These are phyloP conservation scores for Corynorhinus townsendii DNA, from an alignment of 2,113 vertebrate species.

Conservation along the genomic window DNA sequence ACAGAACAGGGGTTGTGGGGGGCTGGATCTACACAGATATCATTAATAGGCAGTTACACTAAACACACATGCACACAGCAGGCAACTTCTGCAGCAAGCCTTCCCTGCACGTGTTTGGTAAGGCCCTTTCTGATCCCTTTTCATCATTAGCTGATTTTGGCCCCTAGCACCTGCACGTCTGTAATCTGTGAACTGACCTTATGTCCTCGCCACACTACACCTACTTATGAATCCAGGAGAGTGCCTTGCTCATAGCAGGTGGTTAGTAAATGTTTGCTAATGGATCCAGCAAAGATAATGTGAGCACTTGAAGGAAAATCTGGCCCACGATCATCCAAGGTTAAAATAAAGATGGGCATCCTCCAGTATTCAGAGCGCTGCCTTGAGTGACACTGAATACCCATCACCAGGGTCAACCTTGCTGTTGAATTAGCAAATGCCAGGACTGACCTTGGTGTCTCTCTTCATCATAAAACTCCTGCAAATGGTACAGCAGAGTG, in stretches of 20 bases:
- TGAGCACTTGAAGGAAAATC: background rate
- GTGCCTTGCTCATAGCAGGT: background rate
- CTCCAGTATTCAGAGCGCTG: background rate
- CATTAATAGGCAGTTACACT: background rate
- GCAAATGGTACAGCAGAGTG: background rate
- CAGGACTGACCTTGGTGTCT: background rate
- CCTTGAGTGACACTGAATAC: background rate
- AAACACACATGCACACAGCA: background rate
- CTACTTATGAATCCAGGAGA: background rate
- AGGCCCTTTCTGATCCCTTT: background rate
- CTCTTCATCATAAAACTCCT: background rate
- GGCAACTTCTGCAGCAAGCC: background rate
- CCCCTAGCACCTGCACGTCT: background rate
- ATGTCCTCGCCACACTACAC: background rate
- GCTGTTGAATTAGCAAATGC: background rate
- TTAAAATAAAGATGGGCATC: background rate
- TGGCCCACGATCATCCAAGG: background rate
- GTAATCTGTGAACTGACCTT: background rate
- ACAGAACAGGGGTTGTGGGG: background rate
- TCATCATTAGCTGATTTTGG: background rate
- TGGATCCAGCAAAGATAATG: background rate
- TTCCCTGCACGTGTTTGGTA: background rate
- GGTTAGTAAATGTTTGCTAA: background rate
- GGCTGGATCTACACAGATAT: background rate
- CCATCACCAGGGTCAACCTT: background rate